A percentile compares a stretch with the other conserved stretches of the same genome.
phyloP scores from a whole-genome alignment of 1,140 invertebrate genomes.

The Aphelenchoides fujianensis region DNA sequence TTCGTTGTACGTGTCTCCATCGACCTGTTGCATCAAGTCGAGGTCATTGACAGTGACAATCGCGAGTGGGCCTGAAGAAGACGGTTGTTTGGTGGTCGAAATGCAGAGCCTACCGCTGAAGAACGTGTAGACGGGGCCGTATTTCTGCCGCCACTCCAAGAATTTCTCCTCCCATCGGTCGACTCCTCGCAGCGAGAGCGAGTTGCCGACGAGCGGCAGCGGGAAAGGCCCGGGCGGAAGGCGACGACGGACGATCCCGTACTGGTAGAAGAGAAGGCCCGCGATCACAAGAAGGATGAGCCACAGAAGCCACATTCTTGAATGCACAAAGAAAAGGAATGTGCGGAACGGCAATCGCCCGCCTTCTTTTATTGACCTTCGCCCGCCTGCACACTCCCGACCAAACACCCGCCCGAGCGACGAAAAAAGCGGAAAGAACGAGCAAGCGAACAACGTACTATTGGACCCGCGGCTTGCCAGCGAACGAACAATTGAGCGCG shows the following conservation, averaged over 20 bases:
- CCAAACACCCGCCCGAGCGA: no score
- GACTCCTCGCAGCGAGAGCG: not conserved
- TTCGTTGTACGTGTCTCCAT: not conserved
- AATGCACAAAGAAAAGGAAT: no score
- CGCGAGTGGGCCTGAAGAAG: not conserved
- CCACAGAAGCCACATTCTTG: no score
- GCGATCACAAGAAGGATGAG: no score
- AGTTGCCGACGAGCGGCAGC: not conserved
- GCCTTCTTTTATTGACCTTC: no score
- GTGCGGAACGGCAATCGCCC: no score
- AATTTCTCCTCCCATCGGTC: constrained; percentile 8
- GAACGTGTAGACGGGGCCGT: not conserved
- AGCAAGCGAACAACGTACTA: no score
- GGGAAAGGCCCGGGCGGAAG: not conserved
- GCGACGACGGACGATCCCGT: not conserved
- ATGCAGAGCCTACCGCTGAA: not conserved
- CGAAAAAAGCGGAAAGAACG: no score
- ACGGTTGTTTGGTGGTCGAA: not conserved
- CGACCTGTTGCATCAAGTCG: not conserved
- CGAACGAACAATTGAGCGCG: no score
- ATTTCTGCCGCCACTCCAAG: not conserved
- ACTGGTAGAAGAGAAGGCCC: not conserved
- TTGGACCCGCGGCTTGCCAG: no score
- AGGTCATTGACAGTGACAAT: constrained; percentile 8
- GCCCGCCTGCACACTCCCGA: no score